These are phyloP conservation scores for Aplysia californica DNA, from an alignment of 1,140 invertebrate genomes.

Conservation along the genomic window DNA sequence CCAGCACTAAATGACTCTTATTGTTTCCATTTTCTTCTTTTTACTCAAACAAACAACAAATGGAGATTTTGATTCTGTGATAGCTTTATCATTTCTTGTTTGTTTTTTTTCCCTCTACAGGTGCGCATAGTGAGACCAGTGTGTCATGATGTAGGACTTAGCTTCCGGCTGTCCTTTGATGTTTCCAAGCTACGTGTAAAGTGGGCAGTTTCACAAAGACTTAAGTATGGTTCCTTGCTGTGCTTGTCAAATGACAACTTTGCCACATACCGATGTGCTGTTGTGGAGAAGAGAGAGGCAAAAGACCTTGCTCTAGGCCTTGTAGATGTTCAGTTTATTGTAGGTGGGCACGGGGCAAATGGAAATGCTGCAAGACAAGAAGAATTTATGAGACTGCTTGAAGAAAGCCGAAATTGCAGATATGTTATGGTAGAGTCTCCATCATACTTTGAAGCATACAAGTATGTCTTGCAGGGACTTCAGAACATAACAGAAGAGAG, in stretches of 20 bases:
- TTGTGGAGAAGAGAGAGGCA: conserved; percentile 73
- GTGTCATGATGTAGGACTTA: conserved; percentile 45
- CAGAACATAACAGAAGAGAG: conserved; percentile 55
- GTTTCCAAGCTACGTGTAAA: conserved; percentile 43
- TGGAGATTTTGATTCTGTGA: neutral
- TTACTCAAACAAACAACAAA: neutral
- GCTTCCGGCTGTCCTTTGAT: conserved; percentile 57
- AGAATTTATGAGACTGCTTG: conserved; percentile 12
- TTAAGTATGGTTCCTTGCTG: conserved; percentile 80
- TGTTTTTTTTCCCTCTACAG: conserved; percentile 18
- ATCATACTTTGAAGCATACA: conserved; percentile 70
- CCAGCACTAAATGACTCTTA: neutral
- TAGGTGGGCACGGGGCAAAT: neutral
- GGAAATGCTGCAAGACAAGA: neutral
- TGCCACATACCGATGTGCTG: conserved; percentile 74
- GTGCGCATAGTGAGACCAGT: conserved; percentile 51
- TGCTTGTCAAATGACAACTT: conserved; percentile 79
- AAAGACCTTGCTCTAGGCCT: conserved; percentile 45
- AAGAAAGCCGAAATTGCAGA: conserved; percentile 1
- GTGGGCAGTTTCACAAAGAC: conserved; percentile 70
- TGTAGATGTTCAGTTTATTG: conserved; percentile 64
- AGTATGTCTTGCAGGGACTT: conserved; percentile 66
- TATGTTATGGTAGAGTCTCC: conserved; percentile 67
- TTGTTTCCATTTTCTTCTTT: neutral
- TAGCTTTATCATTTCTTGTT: neutral